Conservation (phyloP, 2,888 invertebrate species). For the Thera obeliscata region DNA sequence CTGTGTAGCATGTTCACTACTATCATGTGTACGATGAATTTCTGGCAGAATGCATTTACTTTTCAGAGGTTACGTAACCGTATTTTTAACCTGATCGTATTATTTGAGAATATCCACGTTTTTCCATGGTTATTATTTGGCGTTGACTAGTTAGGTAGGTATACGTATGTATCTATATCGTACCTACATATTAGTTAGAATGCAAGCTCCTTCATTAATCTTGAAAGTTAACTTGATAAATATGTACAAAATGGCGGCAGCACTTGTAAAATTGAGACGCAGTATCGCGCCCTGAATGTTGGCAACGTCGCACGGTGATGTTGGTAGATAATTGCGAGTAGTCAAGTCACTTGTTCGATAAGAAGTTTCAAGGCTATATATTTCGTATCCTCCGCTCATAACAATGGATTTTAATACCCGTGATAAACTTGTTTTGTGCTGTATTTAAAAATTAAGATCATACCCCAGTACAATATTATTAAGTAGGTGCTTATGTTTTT, state of each 20-base stretch:
- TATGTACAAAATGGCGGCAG: slow-evolving; percentile 76
- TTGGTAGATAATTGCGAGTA: slow-evolving; percentile 58
- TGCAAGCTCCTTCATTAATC: not conserved
- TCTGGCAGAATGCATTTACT: slow-evolving; percentile 46
- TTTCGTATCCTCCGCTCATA: slow-evolving; percentile 68
- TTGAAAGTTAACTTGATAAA: slow-evolving; percentile 57
- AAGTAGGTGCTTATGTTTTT: slow-evolving; percentile 12
- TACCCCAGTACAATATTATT: slow-evolving; percentile 45
- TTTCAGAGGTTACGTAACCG: slow-evolving; percentile 37
- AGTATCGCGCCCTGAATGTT: slow-evolving; percentile 70
- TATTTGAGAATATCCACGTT: not conserved
- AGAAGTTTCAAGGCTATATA: slow-evolving; percentile 80
- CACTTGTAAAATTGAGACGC: slow-evolving; percentile 73
- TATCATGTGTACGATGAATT: slow-evolving; percentile 51
- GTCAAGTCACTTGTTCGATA: slow-evolving; percentile 78
- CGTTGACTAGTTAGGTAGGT: not conserved
- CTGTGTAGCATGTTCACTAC: slow-evolving; percentile 48
- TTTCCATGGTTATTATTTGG: not conserved
- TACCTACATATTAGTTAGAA: not conserved
- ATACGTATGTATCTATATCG: not conserved
- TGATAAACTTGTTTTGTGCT: slow-evolving; percentile 56
- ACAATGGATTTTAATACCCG: slow-evolving; percentile 69
- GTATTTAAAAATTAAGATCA: slow-evolving; percentile 51
- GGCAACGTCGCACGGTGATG: slow-evolving; percentile 77
- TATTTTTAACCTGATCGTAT: not conserved